Evolutionary conservation across 2,888 invertebrate species (phyloP), one percentile per base, ranked within the genome.

Genomic region (Globia sparganii): DNA sequence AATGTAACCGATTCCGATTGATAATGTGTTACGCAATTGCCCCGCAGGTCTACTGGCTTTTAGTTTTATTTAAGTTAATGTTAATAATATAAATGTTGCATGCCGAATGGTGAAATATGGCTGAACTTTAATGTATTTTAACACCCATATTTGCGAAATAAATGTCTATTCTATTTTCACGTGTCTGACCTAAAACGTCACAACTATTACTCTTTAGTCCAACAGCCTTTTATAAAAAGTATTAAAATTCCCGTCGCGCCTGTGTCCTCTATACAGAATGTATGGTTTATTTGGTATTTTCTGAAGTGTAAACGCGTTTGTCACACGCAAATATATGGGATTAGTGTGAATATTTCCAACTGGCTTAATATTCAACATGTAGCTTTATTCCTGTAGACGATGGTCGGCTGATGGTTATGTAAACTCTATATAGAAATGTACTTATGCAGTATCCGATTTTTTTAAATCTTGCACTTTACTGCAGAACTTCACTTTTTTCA

Each of bases 221-320:
- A 46, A 18, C 15, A 75, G 37, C 13, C 13, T 28, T 58, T 72
- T 69, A 56, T 9, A 11, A 40, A 66, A n/a, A 18, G 6, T 58
- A 70, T 64, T 73, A 61, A 78, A 67, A 84, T 75, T 82, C 62
- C n/a, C 28, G 65, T 61, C 78, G 15, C 62, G 56, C 56, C 69
- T 25, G 34, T 78, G 59, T 68, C 53, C 78, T 68, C 37, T 40
- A n/a, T 18, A 58, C 28, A 75, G n/a, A 72, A 67, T 65, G 31
- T 73, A 73, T 75, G 66, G 71, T 72, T 61, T 75, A 78, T 71
- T 56, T 71, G 31, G n/a, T 68, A 75, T 69, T 78, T 75, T 75
- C 67, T 70, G 79, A 76, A 79, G 74, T 79, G 81, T 85, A 81
- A 87, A 87, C 80, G 81, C 61, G 70, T 85, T 77, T 76, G 68